Conservation (phyloP, 2,113 vertebrate genomes). For the Halichoeres trimaculatus region DNA sequence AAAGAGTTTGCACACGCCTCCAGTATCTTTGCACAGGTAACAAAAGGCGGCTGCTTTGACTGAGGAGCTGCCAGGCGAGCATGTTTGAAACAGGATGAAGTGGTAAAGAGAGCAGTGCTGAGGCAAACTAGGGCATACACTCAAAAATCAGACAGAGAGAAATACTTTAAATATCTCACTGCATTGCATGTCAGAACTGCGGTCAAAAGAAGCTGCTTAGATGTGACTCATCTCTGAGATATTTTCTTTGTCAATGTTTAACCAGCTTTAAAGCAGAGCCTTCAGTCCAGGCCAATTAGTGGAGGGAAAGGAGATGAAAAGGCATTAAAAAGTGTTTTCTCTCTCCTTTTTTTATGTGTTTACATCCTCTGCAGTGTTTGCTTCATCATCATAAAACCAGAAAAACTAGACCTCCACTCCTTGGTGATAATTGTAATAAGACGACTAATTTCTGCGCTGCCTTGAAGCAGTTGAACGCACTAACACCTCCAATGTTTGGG, state of each 20-base stretch:
- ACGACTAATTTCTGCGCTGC: not conserved
- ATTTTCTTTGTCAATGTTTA: not conserved
- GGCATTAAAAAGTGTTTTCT: not conserved
- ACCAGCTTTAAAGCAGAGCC: conserved; percentile 8
- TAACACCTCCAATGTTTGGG: not conserved
- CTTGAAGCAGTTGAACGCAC: not conserved
- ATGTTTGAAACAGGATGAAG: conserved; percentile 26
- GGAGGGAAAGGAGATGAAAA: not conserved
- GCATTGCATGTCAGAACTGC: not conserved
- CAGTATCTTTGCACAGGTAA: conserved; percentile 4
- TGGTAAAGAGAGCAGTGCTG: not conserved
- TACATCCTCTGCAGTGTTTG: not conserved
- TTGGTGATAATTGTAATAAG: not conserved
- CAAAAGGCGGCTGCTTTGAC: conserved; percentile 11
- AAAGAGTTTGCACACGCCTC: conserved; percentile 25
- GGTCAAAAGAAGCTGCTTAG: not conserved
- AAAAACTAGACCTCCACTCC: conserved; percentile 23
- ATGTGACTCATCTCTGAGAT: conserved; percentile 1
- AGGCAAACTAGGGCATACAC: not conserved
- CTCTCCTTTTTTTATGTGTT: not conserved
- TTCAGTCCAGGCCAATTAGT: not conserved
- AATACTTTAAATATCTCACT: not conserved
- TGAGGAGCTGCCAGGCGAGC: conserved; percentile 26
- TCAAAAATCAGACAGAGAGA: not conserved
- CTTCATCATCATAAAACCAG: conserved; percentile 28